A percentile compares a stretch with the other conserved stretches of the same genome.
phyloP scores from a whole-genome alignment of 2,113 vertebrate species.

The Carettochelys insculpta region DNA sequence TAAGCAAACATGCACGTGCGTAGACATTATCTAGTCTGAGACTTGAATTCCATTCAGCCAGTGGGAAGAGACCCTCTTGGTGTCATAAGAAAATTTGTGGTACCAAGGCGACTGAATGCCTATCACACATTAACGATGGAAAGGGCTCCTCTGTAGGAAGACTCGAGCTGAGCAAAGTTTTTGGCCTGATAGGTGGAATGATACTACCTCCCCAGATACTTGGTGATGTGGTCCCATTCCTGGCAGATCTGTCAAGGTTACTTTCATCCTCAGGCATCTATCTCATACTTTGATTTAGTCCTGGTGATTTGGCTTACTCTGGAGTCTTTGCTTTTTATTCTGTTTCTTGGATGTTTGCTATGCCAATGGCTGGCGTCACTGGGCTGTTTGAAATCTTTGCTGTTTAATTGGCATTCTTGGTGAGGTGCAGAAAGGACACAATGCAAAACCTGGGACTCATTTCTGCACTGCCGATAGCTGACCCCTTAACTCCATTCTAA shows the following conservation, averaged over 20 bases:
- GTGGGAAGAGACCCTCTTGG: background rate
- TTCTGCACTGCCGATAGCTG: background rate
- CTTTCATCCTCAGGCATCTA: background rate
- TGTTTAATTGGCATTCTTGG: background rate
- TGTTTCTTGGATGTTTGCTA: constrained; percentile 38
- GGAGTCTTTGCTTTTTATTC: constrained; percentile 31
- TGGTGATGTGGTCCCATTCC: background rate
- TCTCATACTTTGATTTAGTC: background rate
- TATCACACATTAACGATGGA: background rate
- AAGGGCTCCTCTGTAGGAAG: background rate
- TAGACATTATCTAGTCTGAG: background rate
- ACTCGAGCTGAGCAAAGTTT: background rate
- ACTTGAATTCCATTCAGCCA: background rate
- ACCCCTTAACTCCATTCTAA: background rate
- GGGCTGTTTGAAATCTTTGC: background rate
- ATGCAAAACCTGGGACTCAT: background rate
- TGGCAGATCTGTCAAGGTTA: background rate
- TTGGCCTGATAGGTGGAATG: background rate
- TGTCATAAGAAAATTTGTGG: background rate
- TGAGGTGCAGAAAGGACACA: background rate
- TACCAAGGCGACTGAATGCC: background rate
- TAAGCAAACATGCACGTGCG: background rate
- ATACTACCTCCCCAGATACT: background rate
- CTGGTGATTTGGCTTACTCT: background rate
- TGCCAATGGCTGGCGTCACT: constrained; percentile 27